Evolutionary conservation across 2,113 vertebrate species (phyloP).

Genomic region (Ptychochromis oligacanthus): DNA sequence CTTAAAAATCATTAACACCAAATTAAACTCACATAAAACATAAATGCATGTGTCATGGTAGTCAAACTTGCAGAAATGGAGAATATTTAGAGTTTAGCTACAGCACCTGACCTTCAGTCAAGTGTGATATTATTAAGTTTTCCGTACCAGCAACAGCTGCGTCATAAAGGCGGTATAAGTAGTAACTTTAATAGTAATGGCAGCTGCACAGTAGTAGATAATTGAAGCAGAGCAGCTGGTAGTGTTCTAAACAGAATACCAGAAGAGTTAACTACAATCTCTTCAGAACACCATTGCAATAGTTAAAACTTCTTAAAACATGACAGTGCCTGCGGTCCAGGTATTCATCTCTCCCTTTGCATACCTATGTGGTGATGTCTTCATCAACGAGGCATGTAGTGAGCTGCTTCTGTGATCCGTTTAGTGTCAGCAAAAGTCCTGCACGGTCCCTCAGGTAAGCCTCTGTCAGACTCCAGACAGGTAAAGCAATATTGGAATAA

Average conservation of each 20-base stretch:
- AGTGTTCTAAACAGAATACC: not conserved
- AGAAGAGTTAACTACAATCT: conserved; percentile 7
- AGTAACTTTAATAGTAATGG: not conserved
- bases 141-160: not conserved
- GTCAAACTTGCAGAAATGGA: not conserved
- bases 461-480: conserved; percentile 72
- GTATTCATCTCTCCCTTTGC: conserved; percentile 62
- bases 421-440: conserved; percentile 56
- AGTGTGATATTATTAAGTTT: no score
- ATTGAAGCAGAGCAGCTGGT: not conserved
- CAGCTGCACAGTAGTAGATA: not conserved
- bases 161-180: not conserved
- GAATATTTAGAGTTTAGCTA: not conserved
- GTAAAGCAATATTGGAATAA: conserved; percentile 65
- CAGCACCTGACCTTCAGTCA: not conserved
- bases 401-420: conserved; percentile 65
- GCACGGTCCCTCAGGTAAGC: conserved; percentile 70
- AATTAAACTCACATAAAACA: not conserved
- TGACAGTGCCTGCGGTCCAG: conserved; percentile 60
- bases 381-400: conserved; percentile 54
- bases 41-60: not conserved
- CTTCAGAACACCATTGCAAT: not conserved
- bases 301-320: conserved; percentile 60
- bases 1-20: not conserved
- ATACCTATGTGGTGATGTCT: conserved; percentile 73